phyloP scores from a whole-genome alignment of 2,113 vertebrate species.

The Trematocara stigmaticum region DNA sequence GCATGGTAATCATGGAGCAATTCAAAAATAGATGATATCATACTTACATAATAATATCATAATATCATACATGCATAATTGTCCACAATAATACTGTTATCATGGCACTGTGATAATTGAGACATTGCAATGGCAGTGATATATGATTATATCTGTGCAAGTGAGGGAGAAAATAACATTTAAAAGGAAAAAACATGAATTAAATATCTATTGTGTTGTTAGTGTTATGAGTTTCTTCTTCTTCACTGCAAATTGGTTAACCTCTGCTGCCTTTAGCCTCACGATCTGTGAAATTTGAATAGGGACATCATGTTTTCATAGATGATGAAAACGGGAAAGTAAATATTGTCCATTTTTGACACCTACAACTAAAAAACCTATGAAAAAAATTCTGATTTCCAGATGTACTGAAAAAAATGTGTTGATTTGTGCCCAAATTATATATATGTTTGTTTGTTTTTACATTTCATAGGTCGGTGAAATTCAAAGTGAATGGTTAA shows the following conservation, averaged over 20 bases:
- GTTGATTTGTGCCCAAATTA: fast-evolving
- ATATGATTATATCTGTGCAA: background rate
- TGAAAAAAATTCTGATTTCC: background rate
- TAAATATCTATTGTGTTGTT: background rate
- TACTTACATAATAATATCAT: too few relatives aligned
- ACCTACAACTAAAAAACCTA: background rate
- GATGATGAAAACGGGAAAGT: background rate
- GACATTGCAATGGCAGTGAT: background rate
- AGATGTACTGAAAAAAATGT: background rate
- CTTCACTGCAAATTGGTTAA: background rate
- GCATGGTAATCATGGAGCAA: background rate
- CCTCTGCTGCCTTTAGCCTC: background rate
- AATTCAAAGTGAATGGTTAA: constrained; percentile 74
- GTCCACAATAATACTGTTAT: background rate
- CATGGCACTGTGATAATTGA: background rate
- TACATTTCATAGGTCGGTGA: constrained; percentile 62
- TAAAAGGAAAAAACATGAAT: background rate
- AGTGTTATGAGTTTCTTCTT: background rate
- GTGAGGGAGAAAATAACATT: fast-evolving
- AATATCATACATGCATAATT: background rate
- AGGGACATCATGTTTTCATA: fast-evolving
- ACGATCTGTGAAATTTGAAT: fast-evolving
- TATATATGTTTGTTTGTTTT: background rate
- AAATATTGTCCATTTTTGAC: background rate
- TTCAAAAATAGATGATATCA: background rate